Percentiles rank a stretch among this genome's conserved stretches.
These are phyloP conservation scores for Zonotrichia albicollis DNA, from an alignment of 2,797 vertebrate species.

Conservation along the genomic window DNA sequence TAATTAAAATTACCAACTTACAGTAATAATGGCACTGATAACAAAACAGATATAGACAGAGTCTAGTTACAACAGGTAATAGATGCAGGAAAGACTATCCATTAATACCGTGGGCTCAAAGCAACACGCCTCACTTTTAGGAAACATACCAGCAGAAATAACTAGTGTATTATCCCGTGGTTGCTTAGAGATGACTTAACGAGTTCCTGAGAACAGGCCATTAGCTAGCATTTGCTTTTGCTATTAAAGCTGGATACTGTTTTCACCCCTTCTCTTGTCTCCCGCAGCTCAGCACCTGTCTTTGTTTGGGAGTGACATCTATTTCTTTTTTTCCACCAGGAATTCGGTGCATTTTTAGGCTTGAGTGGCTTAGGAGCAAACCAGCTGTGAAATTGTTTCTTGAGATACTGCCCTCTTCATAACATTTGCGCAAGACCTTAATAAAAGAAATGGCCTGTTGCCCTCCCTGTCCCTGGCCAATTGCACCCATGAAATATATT, in stretches of 20 bases:
- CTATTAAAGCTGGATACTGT: conserved; percentile 99
- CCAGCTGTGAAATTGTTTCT: conserved; percentile 99
- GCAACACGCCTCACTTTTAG: conserved; percentile 80
- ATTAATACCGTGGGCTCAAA: conserved; percentile 75
- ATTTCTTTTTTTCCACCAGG: conserved; percentile 99
- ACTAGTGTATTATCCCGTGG: conserved; percentile 85
- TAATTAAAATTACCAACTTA: conserved; percentile 43
- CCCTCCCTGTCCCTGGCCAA: conserved; percentile 84
- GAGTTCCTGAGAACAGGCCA: conserved; percentile 91
- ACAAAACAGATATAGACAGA: conserved; percentile 7
- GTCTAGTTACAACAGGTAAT: conserved; percentile 77
- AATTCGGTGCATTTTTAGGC: conserved; percentile 99
- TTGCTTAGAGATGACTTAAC: conserved; percentile 91
- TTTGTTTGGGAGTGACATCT: conserved; percentile 99
- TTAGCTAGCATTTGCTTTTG: conserved; percentile 95
- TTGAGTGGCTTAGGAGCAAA: conserved; percentile 99
- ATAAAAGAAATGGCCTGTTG: conserved; percentile 83
- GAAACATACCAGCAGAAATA: conserved; percentile 88
- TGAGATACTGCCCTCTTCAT: conserved; percentile 89
- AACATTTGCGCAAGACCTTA: conserved; percentile 84
- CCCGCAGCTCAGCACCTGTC: conserved; percentile 92
- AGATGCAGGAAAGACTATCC: conserved; percentile 65
- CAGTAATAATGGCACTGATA: conserved; percentile 48
- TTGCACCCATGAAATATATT: conserved; percentile 87
- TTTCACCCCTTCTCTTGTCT: conserved; percentile 84